Evolutionary conservation across 64 coral and sea anemone species (phyloP).

Genomic region (Exaiptasia diaphana): DNA sequence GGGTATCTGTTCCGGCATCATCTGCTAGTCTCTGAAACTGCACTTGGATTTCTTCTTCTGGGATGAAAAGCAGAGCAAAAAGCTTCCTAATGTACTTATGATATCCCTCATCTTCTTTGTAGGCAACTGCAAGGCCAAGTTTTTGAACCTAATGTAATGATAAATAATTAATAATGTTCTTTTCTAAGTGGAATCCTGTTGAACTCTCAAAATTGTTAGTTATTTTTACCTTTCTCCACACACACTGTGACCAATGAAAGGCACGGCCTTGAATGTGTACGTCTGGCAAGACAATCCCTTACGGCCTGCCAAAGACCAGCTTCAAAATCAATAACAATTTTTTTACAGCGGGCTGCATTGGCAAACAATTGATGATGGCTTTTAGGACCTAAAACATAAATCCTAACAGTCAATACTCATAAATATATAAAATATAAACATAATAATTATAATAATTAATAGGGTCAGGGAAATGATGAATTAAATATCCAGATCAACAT

Average conservation of each 20-base stretch:
- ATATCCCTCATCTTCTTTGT: neutral
- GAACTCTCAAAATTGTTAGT: neutral
- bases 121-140: neutral
- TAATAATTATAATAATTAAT: too few relatives aligned
- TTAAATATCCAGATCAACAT: too few relatives aligned
- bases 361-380: too few relatives aligned
- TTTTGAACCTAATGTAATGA: neutral
- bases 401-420: too few relatives aligned
- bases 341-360: too few relatives aligned
- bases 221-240: constrained; percentile 1
- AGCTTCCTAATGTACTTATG: neutral
- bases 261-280: neutral
- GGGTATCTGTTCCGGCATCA: neutral
- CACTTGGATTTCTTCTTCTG: neutral
- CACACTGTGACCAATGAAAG: constrained; percentile 7
- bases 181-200: too few relatives aligned
- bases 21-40: neutral
- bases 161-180: neutral
- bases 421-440: too few relatives aligned
- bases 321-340: too few relatives aligned
- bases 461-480: too few relatives aligned
- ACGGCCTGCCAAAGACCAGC: too few relatives aligned
- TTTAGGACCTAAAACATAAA: too few relatives aligned
- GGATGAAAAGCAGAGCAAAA: constrained; percentile 1
- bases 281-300: neutral